Evolutionary conservation across 2,113 vertebrate species (phyloP), one percentile per base, ranked within the genome.

Genomic region (Austrofundulus limnaeus): DNA sequence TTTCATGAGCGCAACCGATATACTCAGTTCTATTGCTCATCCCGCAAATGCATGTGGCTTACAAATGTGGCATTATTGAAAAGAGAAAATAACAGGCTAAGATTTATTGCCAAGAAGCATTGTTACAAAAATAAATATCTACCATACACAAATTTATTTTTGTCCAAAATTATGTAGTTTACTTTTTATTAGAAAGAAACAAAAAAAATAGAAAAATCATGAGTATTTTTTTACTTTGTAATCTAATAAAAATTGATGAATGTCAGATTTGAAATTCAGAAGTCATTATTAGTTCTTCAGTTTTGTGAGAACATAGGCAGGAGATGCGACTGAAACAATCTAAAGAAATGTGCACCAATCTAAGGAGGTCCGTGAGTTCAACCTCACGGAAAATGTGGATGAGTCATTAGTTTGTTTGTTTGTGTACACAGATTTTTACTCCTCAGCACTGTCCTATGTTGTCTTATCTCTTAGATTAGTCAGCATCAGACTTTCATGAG

Each of bases 401-500:
- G 41, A 0, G 51, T 52, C 28, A 41, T 23, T 4, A 10, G 23
- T 47, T 28, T 46, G 31, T 65, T 61, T 67, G 21, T 55, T 31
- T 58, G n/a, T 42, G 11, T 45, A 5, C n/a, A 45, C 1, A 21
- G 16, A 6, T 82, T 84, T 86, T 69, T 65, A 66, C 61, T 70
- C 64, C 75, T 72, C 55, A 57, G 67, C 62, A 61, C 25, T 65
- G 41, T 72, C 46, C 0, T 51, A 11, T 57, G 14, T 59, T 57
- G 11, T 9, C 31, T 66, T 61, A 59, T 65, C 73, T 60, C 4
- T 53, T 16, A 61, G 72, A 74, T 77, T 81, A 82, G 28, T 85
- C 79, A 77, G 76, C 66, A 2, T 20, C 70, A 56, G 42, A 49
- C 56, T 48, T 42, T 17, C 23, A 8, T 17, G 19, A 75, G 57